Evolutionary conservation across 2,888 invertebrate genomes (phyloP).

Genomic region (Orthosia gothica): DNA sequence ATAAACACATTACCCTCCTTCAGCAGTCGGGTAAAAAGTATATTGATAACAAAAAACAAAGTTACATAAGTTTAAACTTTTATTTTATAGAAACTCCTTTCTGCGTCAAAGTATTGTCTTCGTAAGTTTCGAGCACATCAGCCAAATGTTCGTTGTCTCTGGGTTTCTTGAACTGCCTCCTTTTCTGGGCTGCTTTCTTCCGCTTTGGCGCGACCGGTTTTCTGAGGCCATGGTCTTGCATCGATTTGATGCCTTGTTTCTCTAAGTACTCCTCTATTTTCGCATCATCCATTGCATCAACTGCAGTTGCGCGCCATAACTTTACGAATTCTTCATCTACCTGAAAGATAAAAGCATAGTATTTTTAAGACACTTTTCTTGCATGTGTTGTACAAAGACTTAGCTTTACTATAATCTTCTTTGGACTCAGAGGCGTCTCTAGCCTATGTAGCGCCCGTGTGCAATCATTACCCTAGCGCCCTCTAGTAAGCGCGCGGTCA

Average conservation of each 20-base stretch:
- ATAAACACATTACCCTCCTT: no score
- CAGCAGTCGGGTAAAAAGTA: no score
- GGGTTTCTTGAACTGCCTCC: constrained; percentile 96
- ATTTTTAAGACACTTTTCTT: not conserved
- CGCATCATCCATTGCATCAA: constrained; percentile 99
- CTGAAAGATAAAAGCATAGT: constrained; percentile 72
- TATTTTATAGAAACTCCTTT: constrained; percentile 91
- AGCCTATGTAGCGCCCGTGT: no score
- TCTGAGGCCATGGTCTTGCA: constrained; percentile 98
- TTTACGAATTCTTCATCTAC: constrained; percentile 99
- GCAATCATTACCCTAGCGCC: no score
- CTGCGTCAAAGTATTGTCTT: constrained; percentile 94
- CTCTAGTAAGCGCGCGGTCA: no score
- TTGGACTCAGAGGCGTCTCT: no score
- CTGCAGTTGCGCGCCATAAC: constrained; percentile 98
- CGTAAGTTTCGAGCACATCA: constrained; percentile 98
- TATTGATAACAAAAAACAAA: no score
- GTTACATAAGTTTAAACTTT: constrained; percentile 46
- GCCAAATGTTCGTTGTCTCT: constrained; percentile 99
- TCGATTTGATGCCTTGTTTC: constrained; percentile 98
- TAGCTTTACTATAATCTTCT: no score
- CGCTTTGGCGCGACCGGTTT: constrained; percentile 95
- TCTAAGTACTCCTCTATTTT: constrained; percentile 99
- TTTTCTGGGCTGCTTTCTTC: constrained; percentile 95
- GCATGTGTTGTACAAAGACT: no score